phyloP scores from a whole-genome alignment of 2,888 invertebrate species.

The Netelia inedita region DNA sequence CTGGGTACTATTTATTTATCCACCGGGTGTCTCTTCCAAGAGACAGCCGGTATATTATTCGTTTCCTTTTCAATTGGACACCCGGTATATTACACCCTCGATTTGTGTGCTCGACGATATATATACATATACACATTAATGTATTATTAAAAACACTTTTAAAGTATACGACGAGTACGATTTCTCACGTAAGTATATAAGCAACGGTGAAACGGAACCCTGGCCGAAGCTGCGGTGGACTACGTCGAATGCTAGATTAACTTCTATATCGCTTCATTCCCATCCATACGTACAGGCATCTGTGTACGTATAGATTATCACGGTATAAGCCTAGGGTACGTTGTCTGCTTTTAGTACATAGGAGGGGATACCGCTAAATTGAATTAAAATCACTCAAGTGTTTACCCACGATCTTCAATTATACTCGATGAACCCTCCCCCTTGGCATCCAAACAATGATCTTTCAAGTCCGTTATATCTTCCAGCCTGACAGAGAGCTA shows the following conservation, averaged over 20 bases:
- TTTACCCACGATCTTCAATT: slow-evolving; percentile 83
- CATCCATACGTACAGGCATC: background rate
- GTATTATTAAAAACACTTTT: background rate
- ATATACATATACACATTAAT: no score
- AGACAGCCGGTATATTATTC: no score
- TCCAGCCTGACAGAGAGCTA: slow-evolving; percentile 30
- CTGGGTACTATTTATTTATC: no score
- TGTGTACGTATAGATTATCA: background rate
- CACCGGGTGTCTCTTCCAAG: no score
- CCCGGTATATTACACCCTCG: no score
- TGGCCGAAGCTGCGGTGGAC: slow-evolving; percentile 16
- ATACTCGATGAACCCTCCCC: slow-evolving; percentile 79
- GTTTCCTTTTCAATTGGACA: no score
- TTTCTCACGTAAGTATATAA: background rate
- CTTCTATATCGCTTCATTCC: slow-evolving; percentile 3
- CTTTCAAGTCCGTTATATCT: slow-evolving; percentile 76
- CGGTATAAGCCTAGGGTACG: background rate
- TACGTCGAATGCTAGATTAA: background rate
- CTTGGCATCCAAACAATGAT: slow-evolving; percentile 83
- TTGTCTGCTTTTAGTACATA: slow-evolving; percentile 7
- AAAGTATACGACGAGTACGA: slow-evolving; percentile 5
- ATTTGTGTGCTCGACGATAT: no score
- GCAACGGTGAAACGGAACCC: slow-evolving; percentile 37
- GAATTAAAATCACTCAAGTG: slow-evolving; percentile 83
- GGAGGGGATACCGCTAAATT: slow-evolving; percentile 73